These are phyloP conservation scores for Monopis laevigella DNA, from an alignment of 2,888 invertebrate genomes.

Conservation along the genomic window DNA sequence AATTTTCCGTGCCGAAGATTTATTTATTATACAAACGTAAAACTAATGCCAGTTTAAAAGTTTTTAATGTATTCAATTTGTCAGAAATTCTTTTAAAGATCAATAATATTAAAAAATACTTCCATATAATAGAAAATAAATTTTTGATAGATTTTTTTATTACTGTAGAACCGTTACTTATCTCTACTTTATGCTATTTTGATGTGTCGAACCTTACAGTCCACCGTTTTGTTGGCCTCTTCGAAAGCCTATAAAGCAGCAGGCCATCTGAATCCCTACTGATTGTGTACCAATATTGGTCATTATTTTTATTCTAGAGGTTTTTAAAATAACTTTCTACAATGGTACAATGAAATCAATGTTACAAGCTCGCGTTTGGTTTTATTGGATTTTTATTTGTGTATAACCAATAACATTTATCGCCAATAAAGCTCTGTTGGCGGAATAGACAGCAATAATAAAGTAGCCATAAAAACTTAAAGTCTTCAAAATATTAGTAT, in stretches of 20 bases:
- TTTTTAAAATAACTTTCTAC: slow-evolving; percentile 8
- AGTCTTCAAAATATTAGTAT: too few relatives aligned
- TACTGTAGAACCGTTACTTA: slow-evolving; percentile 24
- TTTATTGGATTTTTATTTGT: slow-evolving; percentile 24
- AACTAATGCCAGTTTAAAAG: not conserved
- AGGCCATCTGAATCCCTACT: slow-evolving; percentile 25
- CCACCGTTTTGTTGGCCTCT: slow-evolving; percentile 28
- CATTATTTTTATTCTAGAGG: not conserved
- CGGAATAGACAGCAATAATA: too few relatives aligned
- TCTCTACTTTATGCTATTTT: slow-evolving; percentile 37
- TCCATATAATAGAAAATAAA: not conserved
- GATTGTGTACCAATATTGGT: slow-evolving; percentile 1
- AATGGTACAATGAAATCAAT: slow-evolving; percentile 32
- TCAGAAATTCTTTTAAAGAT: slow-evolving; percentile 1
- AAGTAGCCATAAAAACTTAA: too few relatives aligned
- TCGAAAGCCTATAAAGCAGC: slow-evolving; percentile 38
- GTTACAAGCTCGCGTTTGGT: slow-evolving; percentile 12
- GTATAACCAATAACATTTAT: slow-evolving; percentile 24
- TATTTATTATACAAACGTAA: too few relatives aligned
- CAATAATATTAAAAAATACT: slow-evolving; percentile 2
- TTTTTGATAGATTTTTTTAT: slow-evolving; percentile 11
- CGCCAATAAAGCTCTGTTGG: slow-evolving; percentile 3
- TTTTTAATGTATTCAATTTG: slow-evolving; percentile 2
- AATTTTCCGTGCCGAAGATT: too few relatives aligned
- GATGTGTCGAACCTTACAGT: slow-evolving; percentile 40